Conservation (phyloP, 2,113 vertebrate genomes). For the Cyanoliseus patagonus region DNA sequence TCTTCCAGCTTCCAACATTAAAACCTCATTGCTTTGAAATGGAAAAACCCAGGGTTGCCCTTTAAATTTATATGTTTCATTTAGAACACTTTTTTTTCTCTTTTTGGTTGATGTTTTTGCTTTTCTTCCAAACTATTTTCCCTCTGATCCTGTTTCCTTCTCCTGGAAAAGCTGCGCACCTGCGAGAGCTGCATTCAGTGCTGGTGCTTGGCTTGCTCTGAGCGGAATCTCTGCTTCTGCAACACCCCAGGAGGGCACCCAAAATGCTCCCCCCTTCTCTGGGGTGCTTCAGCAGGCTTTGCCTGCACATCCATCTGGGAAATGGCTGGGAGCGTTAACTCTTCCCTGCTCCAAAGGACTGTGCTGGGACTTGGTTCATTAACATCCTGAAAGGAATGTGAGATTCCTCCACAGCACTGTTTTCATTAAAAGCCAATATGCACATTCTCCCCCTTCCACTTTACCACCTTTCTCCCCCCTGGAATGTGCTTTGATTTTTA, state of each 20-base stretch:
- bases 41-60: not conserved
- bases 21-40: not conserved
- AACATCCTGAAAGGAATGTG: not conserved
- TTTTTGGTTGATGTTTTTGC: not conserved
- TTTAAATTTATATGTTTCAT: not conserved
- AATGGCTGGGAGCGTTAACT: not conserved
- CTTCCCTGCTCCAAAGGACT: not conserved
- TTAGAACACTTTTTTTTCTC: not conserved
- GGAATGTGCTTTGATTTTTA: slow-evolving; percentile 50
- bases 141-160: not conserved
- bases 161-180: not conserved
- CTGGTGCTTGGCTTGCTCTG: not conserved
- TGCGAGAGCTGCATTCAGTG: rapidly evolving
- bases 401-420: not conserved
- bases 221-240: not conserved
- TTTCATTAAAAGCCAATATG: slow-evolving; percentile 14
- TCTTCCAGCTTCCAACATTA: not conserved
- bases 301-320: not conserved
- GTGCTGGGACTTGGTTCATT: not conserved
- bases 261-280: rapidly evolving
- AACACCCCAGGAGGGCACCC: not conserved
- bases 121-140: not conserved
- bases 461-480: not conserved
- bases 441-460: not conserved
- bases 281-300: not conserved